Percentiles rank a stretch among this genome's conserved stretches.
phyloP scores from a whole-genome alignment of 1,140 invertebrate species.

The Mizuhopecten yessoensis region DNA sequence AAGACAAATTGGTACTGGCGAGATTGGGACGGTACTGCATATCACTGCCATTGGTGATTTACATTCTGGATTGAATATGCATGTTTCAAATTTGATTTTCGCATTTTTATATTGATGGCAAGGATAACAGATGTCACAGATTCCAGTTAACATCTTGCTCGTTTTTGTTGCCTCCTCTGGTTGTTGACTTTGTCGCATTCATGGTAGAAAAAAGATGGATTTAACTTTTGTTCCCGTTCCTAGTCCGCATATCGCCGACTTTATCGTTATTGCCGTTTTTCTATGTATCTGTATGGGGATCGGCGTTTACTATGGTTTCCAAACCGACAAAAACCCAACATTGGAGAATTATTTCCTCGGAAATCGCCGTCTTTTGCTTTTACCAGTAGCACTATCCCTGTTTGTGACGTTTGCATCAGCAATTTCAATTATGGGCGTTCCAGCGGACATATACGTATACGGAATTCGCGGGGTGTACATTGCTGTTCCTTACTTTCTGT shows the following conservation, averaged over 20 bases:
- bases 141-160: no score
- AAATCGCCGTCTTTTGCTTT: slow-evolving; percentile 89
- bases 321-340: slow-evolving; percentile 92
- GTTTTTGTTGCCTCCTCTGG: no score
- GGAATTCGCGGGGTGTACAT: slow-evolving; percentile 64
- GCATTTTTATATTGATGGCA: no score
- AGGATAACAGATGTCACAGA: no score
- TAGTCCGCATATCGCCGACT: slow-evolving; percentile 55
- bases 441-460: slow-evolving; percentile 90
- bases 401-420: slow-evolving; percentile 92
- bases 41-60: no score
- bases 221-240: no score
- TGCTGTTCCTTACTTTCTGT: slow-evolving; percentile 63
- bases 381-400: slow-evolving; percentile 76
- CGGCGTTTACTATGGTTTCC: slow-evolving; percentile 91
- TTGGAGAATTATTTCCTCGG: slow-evolving; percentile 91
- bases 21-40: no score
- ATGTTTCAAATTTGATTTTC: no score
- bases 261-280: slow-evolving; percentile 60
- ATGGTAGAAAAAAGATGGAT: no score
- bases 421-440: slow-evolving; percentile 94
- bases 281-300: slow-evolving; percentile 85
- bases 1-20: no score
- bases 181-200: no score
- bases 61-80: no score